A percentile compares a stretch with the other conserved stretches of the same genome.
These are phyloP conservation scores for Ibycter americanus DNA, from an alignment of 2,797 vertebrate species.

Conservation along the genomic window DNA sequence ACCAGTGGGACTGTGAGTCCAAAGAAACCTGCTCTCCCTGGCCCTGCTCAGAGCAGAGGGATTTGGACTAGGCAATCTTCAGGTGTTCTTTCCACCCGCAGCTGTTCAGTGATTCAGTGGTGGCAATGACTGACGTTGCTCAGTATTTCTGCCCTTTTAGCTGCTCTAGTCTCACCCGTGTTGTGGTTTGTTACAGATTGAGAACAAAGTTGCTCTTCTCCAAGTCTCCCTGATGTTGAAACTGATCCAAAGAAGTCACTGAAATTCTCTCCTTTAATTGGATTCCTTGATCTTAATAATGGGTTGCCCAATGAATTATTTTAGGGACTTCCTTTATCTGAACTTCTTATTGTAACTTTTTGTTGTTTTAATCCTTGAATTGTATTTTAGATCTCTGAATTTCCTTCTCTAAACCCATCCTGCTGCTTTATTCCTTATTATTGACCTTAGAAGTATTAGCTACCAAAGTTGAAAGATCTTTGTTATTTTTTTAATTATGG, in stretches of 20 bases:
- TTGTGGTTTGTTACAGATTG: background rate
- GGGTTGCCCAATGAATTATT: background rate
- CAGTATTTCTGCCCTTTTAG: background rate
- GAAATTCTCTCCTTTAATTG: background rate
- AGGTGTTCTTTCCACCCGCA: background rate
- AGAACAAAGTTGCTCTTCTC: background rate
- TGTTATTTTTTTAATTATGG: background rate
- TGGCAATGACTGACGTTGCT: background rate
- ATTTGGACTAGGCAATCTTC: background rate
- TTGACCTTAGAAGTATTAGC: background rate
- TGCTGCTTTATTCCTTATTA: background rate
- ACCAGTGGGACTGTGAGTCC: background rate
- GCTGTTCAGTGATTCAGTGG: background rate
- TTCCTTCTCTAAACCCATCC: background rate
- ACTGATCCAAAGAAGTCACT: background rate
- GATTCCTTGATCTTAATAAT: background rate
- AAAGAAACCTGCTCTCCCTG: background rate
- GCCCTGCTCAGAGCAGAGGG: background rate
- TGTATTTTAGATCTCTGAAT: background rate
- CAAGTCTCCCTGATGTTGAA: background rate
- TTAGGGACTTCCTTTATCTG: background rate
- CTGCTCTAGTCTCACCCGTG: background rate
- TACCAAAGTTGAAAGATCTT: background rate
- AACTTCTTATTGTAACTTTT: background rate
- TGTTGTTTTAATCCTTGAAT: background rate